These are phyloP conservation scores for Sebastes variabilis DNA, from an alignment of 2,797 vertebrate genomes.

Conservation along the genomic window DNA sequence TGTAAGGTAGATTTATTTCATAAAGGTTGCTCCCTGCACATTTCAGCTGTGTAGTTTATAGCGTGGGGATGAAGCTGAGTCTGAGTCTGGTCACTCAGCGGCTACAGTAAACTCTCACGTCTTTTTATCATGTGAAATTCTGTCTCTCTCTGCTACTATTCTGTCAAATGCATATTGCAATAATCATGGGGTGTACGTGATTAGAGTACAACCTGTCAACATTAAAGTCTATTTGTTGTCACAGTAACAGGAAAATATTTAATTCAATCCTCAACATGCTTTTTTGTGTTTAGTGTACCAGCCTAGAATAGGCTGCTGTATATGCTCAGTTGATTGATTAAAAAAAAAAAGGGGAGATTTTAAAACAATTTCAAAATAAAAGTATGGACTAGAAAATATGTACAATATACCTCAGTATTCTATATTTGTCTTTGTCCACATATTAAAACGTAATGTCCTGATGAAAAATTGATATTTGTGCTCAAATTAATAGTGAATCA, in stretches of 20 bases:
- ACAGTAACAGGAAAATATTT: not conserved
- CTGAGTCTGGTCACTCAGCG: not conserved
- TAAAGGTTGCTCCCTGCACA: not conserved
- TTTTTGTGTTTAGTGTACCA: not conserved
- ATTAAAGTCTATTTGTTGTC: not conserved
- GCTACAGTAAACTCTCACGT: not conserved
- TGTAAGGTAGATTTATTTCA: not conserved
- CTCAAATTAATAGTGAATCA: not conserved
- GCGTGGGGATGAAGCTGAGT: not conserved
- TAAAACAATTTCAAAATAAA: not conserved
- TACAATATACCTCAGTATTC: not conserved
- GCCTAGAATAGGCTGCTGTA: not conserved
- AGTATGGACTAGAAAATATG: not conserved
- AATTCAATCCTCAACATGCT: not conserved
- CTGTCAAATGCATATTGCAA: not conserved
- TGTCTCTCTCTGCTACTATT: not conserved
- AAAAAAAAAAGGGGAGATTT: not conserved
- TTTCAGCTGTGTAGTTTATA: not conserved
- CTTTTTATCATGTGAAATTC: constrained; percentile 11
- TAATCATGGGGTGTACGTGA: not conserved
- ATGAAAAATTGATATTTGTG: not conserved
- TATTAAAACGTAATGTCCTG: not conserved
- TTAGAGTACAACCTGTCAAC: not conserved
- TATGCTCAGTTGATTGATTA: not conserved
- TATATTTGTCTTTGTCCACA: not conserved